phyloP scores from a whole-genome alignment of 2,797 vertebrate genomes.

The Staurois parvus region DNA sequence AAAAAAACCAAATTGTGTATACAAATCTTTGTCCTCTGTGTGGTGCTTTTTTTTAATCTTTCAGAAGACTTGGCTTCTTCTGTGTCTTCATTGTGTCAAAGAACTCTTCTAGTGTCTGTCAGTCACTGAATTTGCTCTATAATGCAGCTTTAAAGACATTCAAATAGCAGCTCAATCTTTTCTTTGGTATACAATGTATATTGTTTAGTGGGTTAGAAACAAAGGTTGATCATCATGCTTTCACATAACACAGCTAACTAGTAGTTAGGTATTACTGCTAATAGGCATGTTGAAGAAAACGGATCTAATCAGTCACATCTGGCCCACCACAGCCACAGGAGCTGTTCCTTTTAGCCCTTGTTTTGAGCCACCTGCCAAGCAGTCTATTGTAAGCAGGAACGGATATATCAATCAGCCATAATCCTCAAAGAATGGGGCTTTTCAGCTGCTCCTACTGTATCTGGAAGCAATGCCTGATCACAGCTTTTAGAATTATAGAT shows the following conservation, averaged over 20 bases:
- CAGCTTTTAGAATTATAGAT: neutral
- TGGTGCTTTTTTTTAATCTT: too few relatives aligned
- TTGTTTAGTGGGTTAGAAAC: too few relatives aligned
- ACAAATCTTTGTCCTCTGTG: too few relatives aligned
- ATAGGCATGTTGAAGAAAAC: slow-evolving; percentile 5
- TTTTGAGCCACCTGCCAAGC: slow-evolving; percentile 48
- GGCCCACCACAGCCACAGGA: slow-evolving; percentile 43
- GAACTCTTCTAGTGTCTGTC: too few relatives aligned
- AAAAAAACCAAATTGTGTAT: too few relatives aligned
- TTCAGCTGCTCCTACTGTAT: slow-evolving; percentile 53
- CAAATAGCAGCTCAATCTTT: too few relatives aligned
- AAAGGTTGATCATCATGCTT: neutral
- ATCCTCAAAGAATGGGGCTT: slow-evolving; percentile 42
- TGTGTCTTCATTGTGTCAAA: too few relatives aligned
- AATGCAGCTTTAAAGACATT: too few relatives aligned
- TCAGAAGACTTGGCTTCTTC: too few relatives aligned
- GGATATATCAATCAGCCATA: slow-evolving; percentile 48
- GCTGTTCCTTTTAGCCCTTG: slow-evolving; percentile 42
- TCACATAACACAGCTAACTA: slow-evolving; percentile 5
- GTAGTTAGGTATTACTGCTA: slow-evolving; percentile 24
- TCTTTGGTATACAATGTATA: too few relatives aligned
- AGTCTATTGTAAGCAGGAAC: slow-evolving; percentile 25
- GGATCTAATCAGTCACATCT: slow-evolving; percentile 51
- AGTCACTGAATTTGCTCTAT: too few relatives aligned
- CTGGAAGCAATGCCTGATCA: neutral